Percentiles rank a stretch among this genome's conserved stretches.
Evolutionary conservation across 2,797 vertebrate species (phyloP).

Genomic region (Balearica regulorum): DNA sequence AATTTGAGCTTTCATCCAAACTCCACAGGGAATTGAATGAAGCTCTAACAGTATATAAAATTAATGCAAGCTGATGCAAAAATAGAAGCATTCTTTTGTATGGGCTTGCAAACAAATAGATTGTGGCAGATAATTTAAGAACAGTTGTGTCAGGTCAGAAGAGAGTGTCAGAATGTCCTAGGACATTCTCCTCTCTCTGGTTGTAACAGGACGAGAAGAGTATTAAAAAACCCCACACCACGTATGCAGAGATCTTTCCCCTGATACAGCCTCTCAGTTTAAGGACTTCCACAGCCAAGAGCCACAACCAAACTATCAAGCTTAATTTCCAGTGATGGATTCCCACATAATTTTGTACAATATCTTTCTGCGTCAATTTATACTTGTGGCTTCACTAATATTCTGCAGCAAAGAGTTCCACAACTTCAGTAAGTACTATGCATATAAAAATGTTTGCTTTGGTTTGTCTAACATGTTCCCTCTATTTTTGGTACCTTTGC

Average conservation of each 20-base stretch:
- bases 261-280: not conserved
- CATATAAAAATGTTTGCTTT: conserved; percentile 18
- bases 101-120: not conserved
- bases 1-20: conserved; percentile 4
- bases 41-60: not conserved
- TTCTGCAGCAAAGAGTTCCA: not conserved
- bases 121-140: not conserved
- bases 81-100: not conserved
- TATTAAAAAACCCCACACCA: not conserved
- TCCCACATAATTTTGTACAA: conserved; percentile 1
- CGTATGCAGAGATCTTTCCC: not conserved
- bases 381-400: not conserved
- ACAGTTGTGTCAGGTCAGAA: conserved; percentile 16
- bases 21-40: not conserved
- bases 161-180: conserved; percentile 15
- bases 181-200: not conserved
- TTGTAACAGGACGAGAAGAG: not conserved
- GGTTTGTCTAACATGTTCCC: not conserved
- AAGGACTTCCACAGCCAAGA: conserved; percentile 26
- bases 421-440: not conserved
- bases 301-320: not conserved
- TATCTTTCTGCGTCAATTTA: conserved; percentile 13
- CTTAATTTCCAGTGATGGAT: conserved; percentile 2
- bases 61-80: not conserved
- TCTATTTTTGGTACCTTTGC: conserved; percentile 7